Base-by-base conservation (phyloP, 1,140 invertebrate genomes). In the Anoplolepis gracilipes region DNA sequence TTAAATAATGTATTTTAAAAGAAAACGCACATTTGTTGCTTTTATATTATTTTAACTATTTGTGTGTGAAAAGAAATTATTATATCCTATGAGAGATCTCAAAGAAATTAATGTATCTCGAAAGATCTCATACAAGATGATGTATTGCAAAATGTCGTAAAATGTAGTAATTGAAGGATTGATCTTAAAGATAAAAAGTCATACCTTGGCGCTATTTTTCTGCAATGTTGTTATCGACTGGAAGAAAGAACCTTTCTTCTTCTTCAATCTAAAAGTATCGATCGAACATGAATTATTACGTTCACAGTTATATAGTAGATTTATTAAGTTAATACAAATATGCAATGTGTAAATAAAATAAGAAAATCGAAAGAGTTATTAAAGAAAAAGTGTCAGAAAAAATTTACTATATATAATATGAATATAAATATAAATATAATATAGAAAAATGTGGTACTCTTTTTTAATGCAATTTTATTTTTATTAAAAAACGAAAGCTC, bases 161-260 rank as follows among this genome's bases (percentile, higher is more conserved):
- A 19, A 19, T 25, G 8, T 4, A 75, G 36, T 22, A 75, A 57
- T 22, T 1, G 10, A 25, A 49, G 46, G 19, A 3, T 59, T 57
- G 4, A 75, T 19, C 36, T 46, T 36, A 39, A 85, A 49, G 6
- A 61, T 36, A 8, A 64, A 16, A 22, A 8, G 33, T 64, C 28
- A 25, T 91, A 99, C 98, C 96, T 99, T 99, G 1, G 98, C 98
- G 95, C 98, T 99, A 93, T 99, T 99, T 95, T 99, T 99, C 94
- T 99, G 98, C 87, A 99, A 95, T 67, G 98, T 98, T 16, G 98
- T 98, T 88, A 99, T 98, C 0, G 98, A 99, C 94, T 98, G 98
- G 95, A 99, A 99, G 94, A 99, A 98, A 2, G 98, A 98, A 39
- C 98, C 98, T 91, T 99, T 99, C 95, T 99, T 99, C 96, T 98